These are phyloP conservation scores for Diarsia brunnea DNA, from an alignment of 2,888 invertebrate genomes.

Conservation along the genomic window DNA sequence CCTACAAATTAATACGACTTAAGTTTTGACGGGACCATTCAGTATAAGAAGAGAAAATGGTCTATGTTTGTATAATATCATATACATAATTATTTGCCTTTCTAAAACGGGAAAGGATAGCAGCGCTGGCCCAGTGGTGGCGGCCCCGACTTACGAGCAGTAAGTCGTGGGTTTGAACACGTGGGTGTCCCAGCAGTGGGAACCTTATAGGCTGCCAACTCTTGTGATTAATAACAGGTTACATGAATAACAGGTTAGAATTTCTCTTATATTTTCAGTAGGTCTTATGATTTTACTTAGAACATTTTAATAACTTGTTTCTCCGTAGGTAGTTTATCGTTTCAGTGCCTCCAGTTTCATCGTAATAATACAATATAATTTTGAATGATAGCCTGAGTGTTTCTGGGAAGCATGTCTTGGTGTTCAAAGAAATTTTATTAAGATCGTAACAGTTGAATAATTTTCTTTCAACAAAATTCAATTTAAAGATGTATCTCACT, in stretches of 20 bases:
- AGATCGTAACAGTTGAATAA: background rate
- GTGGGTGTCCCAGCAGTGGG: no score
- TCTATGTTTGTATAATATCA: background rate
- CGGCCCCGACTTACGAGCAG: no score
- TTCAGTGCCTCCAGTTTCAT: slow-evolving; percentile 12
- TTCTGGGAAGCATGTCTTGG: slow-evolving; percentile 5
- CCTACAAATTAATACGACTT: background rate
- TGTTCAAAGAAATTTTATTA: slow-evolving; percentile 9
- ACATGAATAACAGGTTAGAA: background rate
- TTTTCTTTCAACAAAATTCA: slow-evolving; percentile 1
- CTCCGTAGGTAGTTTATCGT: background rate
- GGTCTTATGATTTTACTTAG: background rate
- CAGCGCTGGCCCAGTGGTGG: no score
- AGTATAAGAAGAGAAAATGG: background rate
- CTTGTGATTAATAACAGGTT: background rate
- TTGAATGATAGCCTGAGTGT: background rate
- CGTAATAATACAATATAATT: background rate
- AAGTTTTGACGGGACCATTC: background rate
- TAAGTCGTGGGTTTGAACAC: no score
- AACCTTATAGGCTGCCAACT: no score
- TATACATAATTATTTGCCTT: background rate
- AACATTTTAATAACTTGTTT: background rate
- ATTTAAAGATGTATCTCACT: background rate
- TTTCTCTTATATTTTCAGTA: slow-evolving; percentile 7
- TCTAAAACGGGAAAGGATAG: no score